phyloP scores from a whole-genome alignment of 2,113 vertebrate genomes.

The Gadus chalcogrammus region DNA sequence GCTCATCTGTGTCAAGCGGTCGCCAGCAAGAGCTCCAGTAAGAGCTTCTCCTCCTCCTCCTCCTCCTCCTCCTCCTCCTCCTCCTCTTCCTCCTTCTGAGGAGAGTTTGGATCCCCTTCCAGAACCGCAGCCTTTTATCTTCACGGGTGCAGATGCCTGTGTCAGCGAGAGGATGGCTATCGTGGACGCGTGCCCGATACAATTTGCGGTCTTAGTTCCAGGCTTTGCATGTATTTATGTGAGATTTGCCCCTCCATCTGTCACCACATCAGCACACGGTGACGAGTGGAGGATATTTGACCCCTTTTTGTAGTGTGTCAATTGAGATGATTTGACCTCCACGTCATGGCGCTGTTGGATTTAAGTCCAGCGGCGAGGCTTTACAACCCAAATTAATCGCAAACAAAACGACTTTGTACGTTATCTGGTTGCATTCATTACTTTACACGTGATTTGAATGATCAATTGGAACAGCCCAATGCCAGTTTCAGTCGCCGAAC shows the following conservation, averaged over 20 bases:
- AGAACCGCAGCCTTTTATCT: constrained; percentile 58
- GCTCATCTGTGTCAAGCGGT: constrained; percentile 50
- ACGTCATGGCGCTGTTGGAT: too few species aligned
- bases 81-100: constrained; percentile 39
- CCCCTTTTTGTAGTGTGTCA: too few species aligned
- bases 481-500: too few species aligned
- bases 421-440: too few species aligned
- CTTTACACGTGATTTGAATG: too few species aligned
- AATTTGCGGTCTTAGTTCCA: constrained; percentile 27
- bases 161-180: constrained; percentile 49
- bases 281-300: too few species aligned
- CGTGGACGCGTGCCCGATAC: constrained; percentile 36
- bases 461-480: too few species aligned
- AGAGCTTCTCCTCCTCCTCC: constrained; percentile 48
- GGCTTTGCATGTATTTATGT: constrained; percentile 2
- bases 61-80: not conserved
- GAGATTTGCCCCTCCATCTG: not conserved
- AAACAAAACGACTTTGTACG: too few species aligned
- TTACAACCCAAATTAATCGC: too few species aligned
- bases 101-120: constrained; percentile 46
- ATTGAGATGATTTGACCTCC: too few species aligned
- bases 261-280: not conserved
- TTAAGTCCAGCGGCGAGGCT: too few species aligned
- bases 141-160: constrained; percentile 54
- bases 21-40: constrained; percentile 34